phyloP scores from a whole-genome alignment of 1,140 invertebrate genomes.

The Sycophila sp. region DNA sequence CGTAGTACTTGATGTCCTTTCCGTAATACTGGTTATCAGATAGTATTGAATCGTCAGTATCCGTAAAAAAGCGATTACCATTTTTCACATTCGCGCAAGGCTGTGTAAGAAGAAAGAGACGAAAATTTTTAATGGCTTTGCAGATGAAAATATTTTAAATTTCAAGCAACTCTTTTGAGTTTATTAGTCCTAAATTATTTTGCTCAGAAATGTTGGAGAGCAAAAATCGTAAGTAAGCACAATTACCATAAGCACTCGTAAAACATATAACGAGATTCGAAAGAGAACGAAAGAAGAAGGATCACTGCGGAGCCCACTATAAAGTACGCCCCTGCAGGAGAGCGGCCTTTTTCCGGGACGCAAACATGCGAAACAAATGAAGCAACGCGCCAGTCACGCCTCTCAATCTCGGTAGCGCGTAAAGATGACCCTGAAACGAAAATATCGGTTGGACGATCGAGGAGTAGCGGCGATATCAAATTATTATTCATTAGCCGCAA shows the following conservation, averaged over 20 bases:
- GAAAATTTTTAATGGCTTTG: too few relatives aligned
- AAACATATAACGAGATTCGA: conserved; percentile 28
- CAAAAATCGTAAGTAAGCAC: conserved; percentile 19
- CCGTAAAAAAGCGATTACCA: too few relatives aligned
- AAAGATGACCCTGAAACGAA: not conserved
- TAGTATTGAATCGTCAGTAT: too few relatives aligned
- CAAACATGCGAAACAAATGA: conserved; percentile 23
- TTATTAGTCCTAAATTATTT: conserved; percentile 34
- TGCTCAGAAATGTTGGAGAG: conserved; percentile 9
- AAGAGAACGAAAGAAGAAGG: not conserved
- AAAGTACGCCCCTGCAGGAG: conserved; percentile 17
- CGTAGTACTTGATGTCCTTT: too few relatives aligned
- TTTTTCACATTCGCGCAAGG: too few relatives aligned
- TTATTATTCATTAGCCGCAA: conserved; percentile 18
- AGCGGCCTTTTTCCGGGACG: conserved; percentile 17
- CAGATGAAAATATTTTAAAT: too few relatives aligned
- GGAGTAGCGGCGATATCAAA: not conserved
- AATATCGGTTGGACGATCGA: not conserved
- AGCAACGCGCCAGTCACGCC: conserved; percentile 2
- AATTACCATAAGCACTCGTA: conserved; percentile 33
- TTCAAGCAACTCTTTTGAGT: conserved; percentile 28
- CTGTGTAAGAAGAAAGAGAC: too few relatives aligned
- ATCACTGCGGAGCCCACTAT: conserved; percentile 7
- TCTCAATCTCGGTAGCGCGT: conserved; percentile 26
- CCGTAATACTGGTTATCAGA: too few relatives aligned